These are phyloP conservation scores for Limanda limanda DNA, from an alignment of 2,113 vertebrate species.

Conservation along the genomic window DNA sequence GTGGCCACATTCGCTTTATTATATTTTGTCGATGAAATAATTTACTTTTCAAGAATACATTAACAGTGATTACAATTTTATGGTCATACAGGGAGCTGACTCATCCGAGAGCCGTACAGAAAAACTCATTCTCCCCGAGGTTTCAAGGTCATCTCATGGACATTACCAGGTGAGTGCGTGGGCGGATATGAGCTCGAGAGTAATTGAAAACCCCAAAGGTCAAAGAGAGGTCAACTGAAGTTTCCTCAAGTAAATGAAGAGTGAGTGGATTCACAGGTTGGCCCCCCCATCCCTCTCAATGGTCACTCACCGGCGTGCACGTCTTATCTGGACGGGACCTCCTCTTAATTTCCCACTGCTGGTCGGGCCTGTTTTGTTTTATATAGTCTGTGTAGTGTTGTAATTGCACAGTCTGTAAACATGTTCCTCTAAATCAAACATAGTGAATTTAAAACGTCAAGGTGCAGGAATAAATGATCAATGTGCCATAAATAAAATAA, in stretches of 20 bases:
- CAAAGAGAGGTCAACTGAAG: slow-evolving; percentile 30
- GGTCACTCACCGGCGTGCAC: neutral
- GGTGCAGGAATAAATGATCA: no score
- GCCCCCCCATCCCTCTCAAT: neutral
- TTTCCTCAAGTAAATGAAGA: slow-evolving; percentile 44
- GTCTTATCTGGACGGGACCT: neutral
- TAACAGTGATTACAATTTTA: slow-evolving; percentile 62
- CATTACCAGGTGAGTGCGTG: slow-evolving; percentile 22
- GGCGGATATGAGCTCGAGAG: slow-evolving; percentile 18
- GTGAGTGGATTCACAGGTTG: slow-evolving; percentile 18
- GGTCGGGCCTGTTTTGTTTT: neutral
- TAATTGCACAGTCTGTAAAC: no score
- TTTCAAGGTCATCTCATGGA: slow-evolving; percentile 59
- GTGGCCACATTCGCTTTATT: slow-evolving; percentile 25
- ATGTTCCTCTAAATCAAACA: no score
- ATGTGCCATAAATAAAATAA: no score
- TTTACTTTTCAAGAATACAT: slow-evolving; percentile 71
- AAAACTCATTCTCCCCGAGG: slow-evolving; percentile 54
- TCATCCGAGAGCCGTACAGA: slow-evolving; percentile 61
- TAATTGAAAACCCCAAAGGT: slow-evolving; percentile 53
- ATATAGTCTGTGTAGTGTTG: neutral
- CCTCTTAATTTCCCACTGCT: neutral
- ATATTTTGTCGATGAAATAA: slow-evolving; percentile 59
- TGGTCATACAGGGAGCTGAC: slow-evolving; percentile 49
- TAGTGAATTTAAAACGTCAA: no score